These are phyloP conservation scores for Lepidocyrtinus sp. DNA, from an alignment of 2,888 invertebrate species.

Conservation along the genomic window DNA sequence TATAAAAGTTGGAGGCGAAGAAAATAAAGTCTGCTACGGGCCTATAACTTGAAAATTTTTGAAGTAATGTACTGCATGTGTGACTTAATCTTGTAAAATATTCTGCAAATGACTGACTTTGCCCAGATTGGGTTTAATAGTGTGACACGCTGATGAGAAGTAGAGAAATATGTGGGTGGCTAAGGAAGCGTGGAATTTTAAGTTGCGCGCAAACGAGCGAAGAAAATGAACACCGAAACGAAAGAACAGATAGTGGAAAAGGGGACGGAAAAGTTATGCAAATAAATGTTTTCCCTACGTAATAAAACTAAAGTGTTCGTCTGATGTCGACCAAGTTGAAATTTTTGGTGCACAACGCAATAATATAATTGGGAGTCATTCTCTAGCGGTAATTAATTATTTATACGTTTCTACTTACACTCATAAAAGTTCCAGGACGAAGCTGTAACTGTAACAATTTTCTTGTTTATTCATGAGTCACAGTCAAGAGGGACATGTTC, in stretches of 20 bases:
- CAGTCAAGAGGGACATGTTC: neutral
- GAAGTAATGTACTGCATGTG: neutral
- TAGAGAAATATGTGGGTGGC: neutral
- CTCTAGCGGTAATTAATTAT: constrained; percentile 8
- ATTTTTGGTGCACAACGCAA: neutral
- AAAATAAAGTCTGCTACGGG: no score
- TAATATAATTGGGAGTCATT: constrained; percentile 9
- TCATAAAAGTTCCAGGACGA: neutral
- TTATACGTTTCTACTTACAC: neutral
- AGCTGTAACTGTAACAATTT: neutral
- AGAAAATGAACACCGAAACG: no score
- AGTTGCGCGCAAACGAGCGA: neutral
- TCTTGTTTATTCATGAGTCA: constrained; percentile 18
- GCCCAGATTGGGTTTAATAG: neutral
- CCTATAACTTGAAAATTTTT: neutral
- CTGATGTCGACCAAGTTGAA: neutral
- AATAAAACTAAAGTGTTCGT: neutral
- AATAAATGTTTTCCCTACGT: neutral
- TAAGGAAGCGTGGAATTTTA: neutral
- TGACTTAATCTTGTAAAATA: neutral
- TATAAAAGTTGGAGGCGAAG: neutral
- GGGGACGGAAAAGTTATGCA: neutral
- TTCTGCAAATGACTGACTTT: neutral
- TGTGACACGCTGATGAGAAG: neutral
- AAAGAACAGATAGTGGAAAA: neutral